Percentiles rank a stretch among this genome's conserved stretches.
These are phyloP conservation scores for Prinia subflava DNA, from an alignment of 2,113 vertebrate genomes.

Conservation along the genomic window DNA sequence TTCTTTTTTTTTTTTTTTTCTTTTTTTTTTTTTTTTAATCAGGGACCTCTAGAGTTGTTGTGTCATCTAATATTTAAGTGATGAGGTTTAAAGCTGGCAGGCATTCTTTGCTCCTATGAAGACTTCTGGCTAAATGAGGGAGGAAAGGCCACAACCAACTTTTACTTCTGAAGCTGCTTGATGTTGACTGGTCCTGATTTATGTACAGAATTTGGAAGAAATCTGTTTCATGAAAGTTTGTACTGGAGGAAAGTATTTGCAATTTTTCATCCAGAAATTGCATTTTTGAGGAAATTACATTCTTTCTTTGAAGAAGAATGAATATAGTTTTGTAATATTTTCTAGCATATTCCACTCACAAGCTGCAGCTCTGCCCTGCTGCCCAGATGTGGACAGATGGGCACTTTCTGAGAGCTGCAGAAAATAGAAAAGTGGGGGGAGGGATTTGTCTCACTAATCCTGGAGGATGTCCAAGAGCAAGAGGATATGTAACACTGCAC, in stretches of 20 bases:
- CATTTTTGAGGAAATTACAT: neutral
- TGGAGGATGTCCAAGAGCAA: neutral
- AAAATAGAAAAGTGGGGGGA: neutral
- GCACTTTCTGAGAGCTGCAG: neutral
- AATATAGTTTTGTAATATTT: neutral
- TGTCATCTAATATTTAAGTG: neutral
- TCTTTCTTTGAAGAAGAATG: neutral
- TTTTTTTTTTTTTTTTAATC: no score
- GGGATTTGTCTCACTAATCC: neutral
- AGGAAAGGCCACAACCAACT: neutral
- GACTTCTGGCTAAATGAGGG: neutral
- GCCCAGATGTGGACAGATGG: neutral
- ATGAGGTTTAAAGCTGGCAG: neutral
- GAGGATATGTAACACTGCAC: neutral
- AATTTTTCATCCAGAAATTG: neutral
- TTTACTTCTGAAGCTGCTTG: neutral
- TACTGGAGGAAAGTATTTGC: neutral
- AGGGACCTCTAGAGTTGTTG: neutral
- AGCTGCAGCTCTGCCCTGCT: neutral
- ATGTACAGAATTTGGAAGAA: neutral
- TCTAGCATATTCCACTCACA: neutral
- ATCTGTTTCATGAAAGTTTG: neutral
- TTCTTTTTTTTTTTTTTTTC: no score
- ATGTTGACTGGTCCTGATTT: neutral
- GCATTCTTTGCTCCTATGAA: neutral